phyloP scores from a whole-genome alignment of 2,888 invertebrate species.

The Nezara viridula region DNA sequence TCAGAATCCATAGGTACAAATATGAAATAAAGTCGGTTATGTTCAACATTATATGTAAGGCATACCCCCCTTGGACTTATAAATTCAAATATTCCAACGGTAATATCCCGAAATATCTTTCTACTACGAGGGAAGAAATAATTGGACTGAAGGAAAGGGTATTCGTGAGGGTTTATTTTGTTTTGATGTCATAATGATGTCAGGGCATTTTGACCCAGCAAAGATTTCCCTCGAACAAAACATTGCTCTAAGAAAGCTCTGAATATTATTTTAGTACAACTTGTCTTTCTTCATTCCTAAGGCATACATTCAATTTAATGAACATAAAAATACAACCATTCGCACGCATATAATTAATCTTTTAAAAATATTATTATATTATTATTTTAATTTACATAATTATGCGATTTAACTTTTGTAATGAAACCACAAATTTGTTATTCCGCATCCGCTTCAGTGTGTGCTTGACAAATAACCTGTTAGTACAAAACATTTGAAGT shows the following conservation, averaged over 20 bases:
- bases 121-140: neutral
- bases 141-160: neutral
- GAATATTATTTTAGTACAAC: neutral
- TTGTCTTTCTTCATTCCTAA: neutral
- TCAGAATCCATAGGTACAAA: too few relatives aligned
- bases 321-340: neutral
- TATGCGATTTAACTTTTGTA: too few relatives aligned
- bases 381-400: too few relatives aligned
- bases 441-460: too few relatives aligned
- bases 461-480: too few relatives aligned
- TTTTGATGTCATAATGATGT: conserved; percentile 2
- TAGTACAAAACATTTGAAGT: too few relatives aligned
- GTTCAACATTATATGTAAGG: neutral
- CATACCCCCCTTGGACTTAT: neutral
- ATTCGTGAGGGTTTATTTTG: neutral
- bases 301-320: neutral
- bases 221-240: neutral
- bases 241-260: neutral
- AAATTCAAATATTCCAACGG: neutral
- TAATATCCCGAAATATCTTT: neutral
- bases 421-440: too few relatives aligned
- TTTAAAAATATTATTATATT: too few relatives aligned
- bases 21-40: too few relatives aligned
- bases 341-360: too few relatives aligned
- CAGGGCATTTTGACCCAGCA: neutral